A percentile compares a stretch with the other conserved stretches of the same genome.
These are phyloP conservation scores for Drosophila flavopinicola DNA, from an alignment of 2,888 invertebrate species.

Conservation along the genomic window DNA sequence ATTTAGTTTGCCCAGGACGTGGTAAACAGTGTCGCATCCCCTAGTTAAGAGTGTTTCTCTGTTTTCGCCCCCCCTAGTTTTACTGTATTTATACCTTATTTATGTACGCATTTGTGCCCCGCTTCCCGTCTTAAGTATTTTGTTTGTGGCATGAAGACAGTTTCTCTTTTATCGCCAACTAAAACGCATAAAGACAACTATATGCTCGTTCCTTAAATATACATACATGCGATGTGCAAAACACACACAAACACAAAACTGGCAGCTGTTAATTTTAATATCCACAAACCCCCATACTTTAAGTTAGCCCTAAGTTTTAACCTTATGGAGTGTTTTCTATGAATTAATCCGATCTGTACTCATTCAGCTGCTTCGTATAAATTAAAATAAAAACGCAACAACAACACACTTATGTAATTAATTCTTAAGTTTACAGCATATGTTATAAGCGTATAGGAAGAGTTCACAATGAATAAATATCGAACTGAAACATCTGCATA, in stretches of 20 bases:
- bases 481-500: conserved; percentile 20
- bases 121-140: conserved; percentile 2
- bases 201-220: conserved; percentile 50
- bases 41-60: background rate
- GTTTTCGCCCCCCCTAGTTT: too few relatives aligned
- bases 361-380: conserved; percentile 17
- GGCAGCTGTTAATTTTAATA: conserved; percentile 19
- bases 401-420: conserved; percentile 28
- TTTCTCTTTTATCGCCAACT: background rate
- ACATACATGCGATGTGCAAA: background rate
- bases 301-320: conserved; percentile 42
- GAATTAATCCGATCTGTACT: conserved; percentile 13
- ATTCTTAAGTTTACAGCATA: conserved; percentile 29
- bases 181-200: background rate
- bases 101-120: conserved; percentile 16
- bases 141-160: background rate
- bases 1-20: conserved; percentile 91
- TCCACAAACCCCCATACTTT: conserved; percentile 5
- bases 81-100: conserved; percentile 29
- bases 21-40: conserved; percentile 51
- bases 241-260: conserved; percentile 1
- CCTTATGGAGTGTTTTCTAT: conserved; percentile 6
- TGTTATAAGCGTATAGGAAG: conserved; percentile 32
- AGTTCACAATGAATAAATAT: conserved; percentile 63
- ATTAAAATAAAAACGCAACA: conserved; percentile 47